Conservation (phyloP, 2,888 invertebrate genomes). For the Strigamia crassipes region DNA sequence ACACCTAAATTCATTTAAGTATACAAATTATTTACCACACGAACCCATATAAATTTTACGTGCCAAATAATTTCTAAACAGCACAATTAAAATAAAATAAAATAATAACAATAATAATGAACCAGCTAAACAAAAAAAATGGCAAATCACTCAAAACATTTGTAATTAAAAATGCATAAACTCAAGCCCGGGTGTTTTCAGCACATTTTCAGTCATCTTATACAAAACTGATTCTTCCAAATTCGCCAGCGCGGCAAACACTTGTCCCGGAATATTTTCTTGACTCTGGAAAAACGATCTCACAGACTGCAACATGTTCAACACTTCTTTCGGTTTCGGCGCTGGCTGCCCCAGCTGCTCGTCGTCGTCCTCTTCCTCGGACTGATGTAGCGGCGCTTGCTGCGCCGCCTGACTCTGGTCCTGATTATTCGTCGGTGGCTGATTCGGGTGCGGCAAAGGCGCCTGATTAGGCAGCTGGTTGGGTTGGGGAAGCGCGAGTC, state of each 20-base stretch:
- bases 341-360: slow-evolving; percentile 44
- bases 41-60: no score
- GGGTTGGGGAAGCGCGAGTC: not conserved
- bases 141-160: not conserved
- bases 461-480: not conserved
- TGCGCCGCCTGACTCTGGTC: not conserved
- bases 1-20: no score
- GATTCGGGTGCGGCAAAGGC: not conserved
- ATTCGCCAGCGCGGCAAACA: slow-evolving; percentile 45
- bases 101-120: no score
- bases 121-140: not conserved
- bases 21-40: no score
- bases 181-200: slow-evolving; percentile 44
- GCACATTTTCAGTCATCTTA: slow-evolving; percentile 46
- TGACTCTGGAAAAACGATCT: slow-evolving; percentile 42
- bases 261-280: slow-evolving; percentile 44
- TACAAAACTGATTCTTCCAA: slow-evolving; percentile 44
- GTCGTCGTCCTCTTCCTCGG: slow-evolving; percentile 45
- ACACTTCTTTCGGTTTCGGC: slow-evolving; percentile 45
- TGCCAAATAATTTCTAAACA: no score
- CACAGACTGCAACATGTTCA: slow-evolving; percentile 43
- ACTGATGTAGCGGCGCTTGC: not conserved
- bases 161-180: slow-evolving; percentile 43
- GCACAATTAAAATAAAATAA: no score
- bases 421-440: not conserved